These are phyloP conservation scores for Micrastur ruficollis DNA, from an alignment of 2,797 vertebrate species.

Conservation along the genomic window DNA sequence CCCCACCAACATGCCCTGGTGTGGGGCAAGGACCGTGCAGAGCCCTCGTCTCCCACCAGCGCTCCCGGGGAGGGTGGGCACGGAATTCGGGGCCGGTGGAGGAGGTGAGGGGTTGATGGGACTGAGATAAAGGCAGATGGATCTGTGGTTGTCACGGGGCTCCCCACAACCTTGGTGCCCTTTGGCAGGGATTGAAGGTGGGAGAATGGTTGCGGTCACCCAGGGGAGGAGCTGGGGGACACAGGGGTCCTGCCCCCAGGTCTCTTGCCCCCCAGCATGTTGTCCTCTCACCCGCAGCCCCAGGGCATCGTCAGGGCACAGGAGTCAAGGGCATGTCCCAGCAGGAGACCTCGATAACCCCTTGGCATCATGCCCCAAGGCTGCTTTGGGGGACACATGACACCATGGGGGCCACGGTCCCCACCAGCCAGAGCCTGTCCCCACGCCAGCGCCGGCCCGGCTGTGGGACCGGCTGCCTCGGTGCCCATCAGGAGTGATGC, in stretches of 20 bases:
- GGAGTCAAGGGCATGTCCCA: neutral
- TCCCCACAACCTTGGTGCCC: neutral
- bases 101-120: fast-evolving
- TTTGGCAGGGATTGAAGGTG: neutral
- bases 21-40: neutral
- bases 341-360: neutral
- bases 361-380: neutral
- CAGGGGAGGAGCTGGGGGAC: neutral
- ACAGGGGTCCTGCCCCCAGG: too few species aligned
- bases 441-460: fast-evolving
- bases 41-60: fast-evolving
- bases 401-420: neutral
- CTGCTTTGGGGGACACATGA: fast-evolving
- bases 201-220: neutral
- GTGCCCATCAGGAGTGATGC: too few species aligned
- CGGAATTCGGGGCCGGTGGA: fast-evolving
- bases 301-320: neutral
- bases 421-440: neutral
- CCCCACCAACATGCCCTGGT: neutral
- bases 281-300: neutral
- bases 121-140: neutral
- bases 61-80: neutral
- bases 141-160: neutral
- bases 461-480: neutral
- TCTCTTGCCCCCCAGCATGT: fast-evolving